Conservation (phyloP, 2,888 invertebrate species). For the Oegoconia quadripuncta region DNA sequence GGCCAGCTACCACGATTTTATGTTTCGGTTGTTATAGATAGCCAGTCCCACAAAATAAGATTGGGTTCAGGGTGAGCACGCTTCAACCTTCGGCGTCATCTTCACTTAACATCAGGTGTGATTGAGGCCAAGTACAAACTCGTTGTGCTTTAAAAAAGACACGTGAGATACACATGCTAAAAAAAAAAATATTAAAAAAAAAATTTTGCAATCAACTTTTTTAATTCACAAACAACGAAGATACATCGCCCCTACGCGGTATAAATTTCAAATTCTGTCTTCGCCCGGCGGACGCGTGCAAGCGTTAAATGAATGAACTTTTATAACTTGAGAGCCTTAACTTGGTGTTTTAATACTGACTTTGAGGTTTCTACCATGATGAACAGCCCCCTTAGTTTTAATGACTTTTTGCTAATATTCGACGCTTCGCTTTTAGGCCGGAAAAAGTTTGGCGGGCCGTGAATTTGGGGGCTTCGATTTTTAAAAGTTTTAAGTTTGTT, state of each 20-base stretch:
- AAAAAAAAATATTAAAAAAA: not conserved
- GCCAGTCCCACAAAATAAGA: too few species aligned
- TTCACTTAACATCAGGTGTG: too few species aligned
- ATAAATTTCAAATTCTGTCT: constrained; percentile 60
- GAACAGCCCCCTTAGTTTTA: constrained; percentile 76
- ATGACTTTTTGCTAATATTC: constrained; percentile 79
- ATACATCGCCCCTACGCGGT: constrained; percentile 1
- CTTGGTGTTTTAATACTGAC: constrained; percentile 66
- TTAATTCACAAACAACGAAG: not conserved
- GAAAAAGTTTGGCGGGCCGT: constrained; percentile 45
- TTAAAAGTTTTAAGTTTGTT: constrained; percentile 22
- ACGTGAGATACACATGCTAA: too few species aligned
- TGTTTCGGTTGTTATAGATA: too few species aligned
- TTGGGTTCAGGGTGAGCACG: too few species aligned
- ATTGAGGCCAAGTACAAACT: too few species aligned
- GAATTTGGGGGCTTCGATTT: constrained; percentile 47
- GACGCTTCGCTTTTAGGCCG: constrained; percentile 48
- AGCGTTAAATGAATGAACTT: constrained; percentile 79
- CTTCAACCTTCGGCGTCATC: too few species aligned
- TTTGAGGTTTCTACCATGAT: constrained; percentile 67
- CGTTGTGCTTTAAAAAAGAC: too few species aligned
- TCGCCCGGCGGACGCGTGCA: constrained; percentile 51
- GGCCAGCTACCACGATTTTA: too few species aligned
- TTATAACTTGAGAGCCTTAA: constrained; percentile 67
- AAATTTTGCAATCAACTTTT: too few species aligned